Conservation (phyloP, 1,140 invertebrate genomes). For the Dryas iulia region DNA sequence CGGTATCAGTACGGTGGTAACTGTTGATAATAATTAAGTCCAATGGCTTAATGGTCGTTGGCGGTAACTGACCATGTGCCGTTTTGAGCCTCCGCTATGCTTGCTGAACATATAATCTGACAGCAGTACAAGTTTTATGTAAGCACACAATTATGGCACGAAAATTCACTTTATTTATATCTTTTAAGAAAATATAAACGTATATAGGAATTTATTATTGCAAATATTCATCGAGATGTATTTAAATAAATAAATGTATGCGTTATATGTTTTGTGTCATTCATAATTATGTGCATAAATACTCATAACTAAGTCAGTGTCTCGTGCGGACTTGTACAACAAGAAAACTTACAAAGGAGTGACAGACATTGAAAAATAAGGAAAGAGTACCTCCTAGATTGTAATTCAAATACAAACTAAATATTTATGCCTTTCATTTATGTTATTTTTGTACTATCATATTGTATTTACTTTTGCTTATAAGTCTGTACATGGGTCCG, state of each 20-base stretch:
- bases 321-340: slow-evolving; percentile 42
- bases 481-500: slow-evolving; percentile 17
- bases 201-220: neutral
- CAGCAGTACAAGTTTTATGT: neutral
- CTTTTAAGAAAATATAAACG: neutral
- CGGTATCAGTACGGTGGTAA: slow-evolving; percentile 17
- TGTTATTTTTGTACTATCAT: slow-evolving; percentile 45
- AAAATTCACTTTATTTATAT: neutral
- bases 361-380: slow-evolving; percentile 70
- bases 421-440: slow-evolving; percentile 57
- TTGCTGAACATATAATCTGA: slow-evolving; percentile 24
- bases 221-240: neutral
- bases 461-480: slow-evolving; percentile 42
- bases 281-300: slow-evolving; percentile 55
- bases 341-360: slow-evolving; percentile 44
- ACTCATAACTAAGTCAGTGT: slow-evolving; percentile 43
- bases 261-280: slow-evolving; percentile 14
- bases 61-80: slow-evolving; percentile 63
- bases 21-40: slow-evolving; percentile 66
- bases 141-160: neutral
- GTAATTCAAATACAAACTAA: slow-evolving; percentile 63
- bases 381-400: slow-evolving; percentile 45
- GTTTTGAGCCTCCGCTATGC: slow-evolving; percentile 52
- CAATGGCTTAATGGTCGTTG: slow-evolving; percentile 61
- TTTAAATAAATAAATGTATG: neutral